These are phyloP conservation scores for Protaetia brevitarsis DNA, from an alignment of 1,140 invertebrate genomes.

Conservation along the genomic window DNA sequence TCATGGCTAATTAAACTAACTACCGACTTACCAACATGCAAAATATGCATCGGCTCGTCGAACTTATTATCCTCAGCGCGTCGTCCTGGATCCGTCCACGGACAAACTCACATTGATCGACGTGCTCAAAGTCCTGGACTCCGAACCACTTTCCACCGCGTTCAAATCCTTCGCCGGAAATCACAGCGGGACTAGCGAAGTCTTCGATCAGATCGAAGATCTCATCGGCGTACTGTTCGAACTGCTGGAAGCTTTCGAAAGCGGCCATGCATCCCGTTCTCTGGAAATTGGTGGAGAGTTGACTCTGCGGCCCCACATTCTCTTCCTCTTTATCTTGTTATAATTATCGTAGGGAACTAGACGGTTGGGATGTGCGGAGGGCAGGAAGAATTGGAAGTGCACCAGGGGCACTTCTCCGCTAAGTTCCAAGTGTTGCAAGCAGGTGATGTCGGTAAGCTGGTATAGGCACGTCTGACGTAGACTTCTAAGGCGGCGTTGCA, in stretches of 20 bases:
- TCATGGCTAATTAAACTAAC: too few species aligned
- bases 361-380: conserved; percentile 91
- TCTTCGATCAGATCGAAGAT: conserved; percentile 81
- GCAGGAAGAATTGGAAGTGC: conserved; percentile 93
- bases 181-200: conserved; percentile 64
- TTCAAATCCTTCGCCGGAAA: conserved; percentile 70
- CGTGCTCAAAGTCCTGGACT: conserved; percentile 63
- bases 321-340: conserved; percentile 33
- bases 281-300: conserved; percentile 48
- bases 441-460: conserved; percentile 91
- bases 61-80: conserved; percentile 40
- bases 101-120: conserved; percentile 71
- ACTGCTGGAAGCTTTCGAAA: conserved; percentile 85
- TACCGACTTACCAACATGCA: conserved; percentile 50
- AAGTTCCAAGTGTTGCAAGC: conserved; percentile 84
- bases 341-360: conserved; percentile 46
- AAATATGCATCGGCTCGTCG: conserved; percentile 86
- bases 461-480: conserved; percentile 92
- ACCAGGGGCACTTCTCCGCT: conserved; percentile 82
- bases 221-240: conserved; percentile 79
- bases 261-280: conserved; percentile 90
- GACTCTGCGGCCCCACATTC: conserved; percentile 3
- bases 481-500: conserved; percentile 95
- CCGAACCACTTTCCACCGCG: conserved; percentile 69
- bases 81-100: conserved; percentile 48